Conservation (phyloP, 2,113 vertebrate species). For the Jaculus jaculus region DNA sequence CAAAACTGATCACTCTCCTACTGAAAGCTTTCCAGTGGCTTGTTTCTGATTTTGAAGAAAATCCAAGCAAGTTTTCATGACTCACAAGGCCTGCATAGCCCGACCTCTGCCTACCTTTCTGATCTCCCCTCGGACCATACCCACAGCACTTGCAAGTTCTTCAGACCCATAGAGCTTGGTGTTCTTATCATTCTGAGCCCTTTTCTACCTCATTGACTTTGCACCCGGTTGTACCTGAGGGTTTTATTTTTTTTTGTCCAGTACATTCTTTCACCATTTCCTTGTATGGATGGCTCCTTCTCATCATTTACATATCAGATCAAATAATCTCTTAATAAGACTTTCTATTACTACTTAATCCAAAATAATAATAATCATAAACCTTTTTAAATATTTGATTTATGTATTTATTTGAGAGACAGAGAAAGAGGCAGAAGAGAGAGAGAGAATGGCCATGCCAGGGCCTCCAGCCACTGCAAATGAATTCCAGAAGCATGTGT, state of each 20-base stretch:
- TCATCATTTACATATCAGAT: constrained; percentile 32
- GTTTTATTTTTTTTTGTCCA: background rate
- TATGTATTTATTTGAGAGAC: too few species aligned
- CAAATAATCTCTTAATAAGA: constrained; percentile 21
- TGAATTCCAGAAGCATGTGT: too few species aligned
- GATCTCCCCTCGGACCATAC: background rate
- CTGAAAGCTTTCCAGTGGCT: constrained; percentile 19
- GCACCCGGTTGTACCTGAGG: background rate
- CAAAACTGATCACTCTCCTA: background rate
- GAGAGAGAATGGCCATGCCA: too few species aligned
- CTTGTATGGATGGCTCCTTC: background rate
- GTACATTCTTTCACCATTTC: background rate
- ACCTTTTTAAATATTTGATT: too few species aligned
- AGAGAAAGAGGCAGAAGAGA: too few species aligned
- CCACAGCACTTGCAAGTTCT: background rate
- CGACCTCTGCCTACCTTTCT: constrained; percentile 13
- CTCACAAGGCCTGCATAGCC: background rate
- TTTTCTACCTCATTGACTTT: constrained; percentile 27
- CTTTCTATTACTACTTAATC: constrained; percentile 6
- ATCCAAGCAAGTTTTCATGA: background rate
- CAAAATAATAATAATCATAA: background rate
- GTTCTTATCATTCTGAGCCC: background rate
- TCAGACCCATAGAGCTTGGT: background rate
- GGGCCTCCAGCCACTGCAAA: too few species aligned
- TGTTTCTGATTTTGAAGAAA: constrained; percentile 45